Evolutionary conservation across 92 coral and sea anemone species (phyloP), one percentile per base, ranked within the genome.

Genomic region (Heliopora coerulea): DNA sequence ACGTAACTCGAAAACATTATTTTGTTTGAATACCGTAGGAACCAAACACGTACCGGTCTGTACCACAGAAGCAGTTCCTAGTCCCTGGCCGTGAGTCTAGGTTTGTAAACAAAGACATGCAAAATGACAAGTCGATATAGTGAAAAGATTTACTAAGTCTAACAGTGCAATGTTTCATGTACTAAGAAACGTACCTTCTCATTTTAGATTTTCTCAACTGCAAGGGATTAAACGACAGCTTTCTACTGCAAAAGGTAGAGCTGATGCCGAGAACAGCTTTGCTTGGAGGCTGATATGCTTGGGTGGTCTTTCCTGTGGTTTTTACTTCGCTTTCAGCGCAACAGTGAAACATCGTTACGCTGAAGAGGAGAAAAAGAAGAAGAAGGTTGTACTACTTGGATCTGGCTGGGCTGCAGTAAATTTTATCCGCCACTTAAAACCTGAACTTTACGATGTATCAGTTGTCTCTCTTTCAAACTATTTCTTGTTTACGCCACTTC

Each of bases 321-420:
- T 67, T 31, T 67, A 67, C 37, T 49, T 67, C 56, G 24, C 29
- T 49, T 17, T 67, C 13, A 42, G 74, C 58, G 6, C 54, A 14
- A 33, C 44, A 67, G 27, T 44, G 30, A 41, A 39, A 0, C 48
- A 44, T 30, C 31, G 58, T 10, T 40, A 58, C 23, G 74, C 15
- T 23, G 63, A 58, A 19, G 26, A 13, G 33, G 48, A 67, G 37
- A 44, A 24, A 19, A 67, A 67, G 35, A 67, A 67, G 41, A 67
- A 67, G 41, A 67, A 67, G 15, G 74, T 67, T 49, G 19, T 67
- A 5, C 58, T 67, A 8, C 74, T 67, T 27, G 74, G 74, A 24
- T 67, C 74, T 46, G 74, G 74, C 24, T 67, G 74, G 74, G 74
- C 74, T 48, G 74, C 74, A 26, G 74, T 67, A 1, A 67, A 67